Percentiles rank a stretch among this genome's conserved stretches.
Conservation (phyloP, 2,113 vertebrate genomes). For the Gulo gulo region DNA sequence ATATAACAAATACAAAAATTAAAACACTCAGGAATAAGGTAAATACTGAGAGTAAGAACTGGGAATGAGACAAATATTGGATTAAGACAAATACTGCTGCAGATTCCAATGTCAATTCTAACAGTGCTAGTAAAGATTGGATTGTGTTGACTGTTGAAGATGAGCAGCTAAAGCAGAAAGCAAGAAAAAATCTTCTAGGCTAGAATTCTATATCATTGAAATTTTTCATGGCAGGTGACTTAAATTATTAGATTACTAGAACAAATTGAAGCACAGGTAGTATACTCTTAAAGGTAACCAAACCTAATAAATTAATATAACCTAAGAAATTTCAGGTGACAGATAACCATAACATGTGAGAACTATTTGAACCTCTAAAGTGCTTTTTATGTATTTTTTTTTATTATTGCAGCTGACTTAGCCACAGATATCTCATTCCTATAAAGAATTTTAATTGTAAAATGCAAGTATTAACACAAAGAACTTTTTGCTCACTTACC, state of each 20-base stretch:
- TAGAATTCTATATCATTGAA: constrained; percentile 24
- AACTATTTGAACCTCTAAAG: not conserved
- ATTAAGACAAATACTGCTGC: constrained; percentile 82
- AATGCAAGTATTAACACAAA: not conserved
- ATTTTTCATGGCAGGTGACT: constrained; percentile 42
- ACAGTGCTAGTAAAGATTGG: constrained; percentile 71
- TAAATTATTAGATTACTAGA: constrained; percentile 46
- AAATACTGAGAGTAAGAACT: constrained; percentile 81
- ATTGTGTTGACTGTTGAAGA: constrained; percentile 79
- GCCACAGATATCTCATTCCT: not conserved
- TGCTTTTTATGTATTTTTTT: not conserved
- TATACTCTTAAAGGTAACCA: not conserved
- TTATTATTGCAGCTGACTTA: not conserved
- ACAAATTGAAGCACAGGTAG: constrained; percentile 46
- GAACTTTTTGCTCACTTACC: not conserved
- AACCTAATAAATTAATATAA: constrained; percentile 29
- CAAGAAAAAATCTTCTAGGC: constrained; percentile 36
- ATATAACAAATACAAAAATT: constrained; percentile 80
- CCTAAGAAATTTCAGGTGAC: not conserved
- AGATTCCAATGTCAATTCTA: constrained; percentile 81
- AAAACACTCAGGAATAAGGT: constrained; percentile 83
- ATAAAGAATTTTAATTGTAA: constrained; percentile 38
- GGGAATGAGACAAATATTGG: constrained; percentile 88
- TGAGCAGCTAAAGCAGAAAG: constrained; percentile 74
- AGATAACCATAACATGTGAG: constrained; percentile 7